Base-by-base conservation (phyloP, 2,888 invertebrate genomes). In the Acanthosepion lycidas region DNA sequence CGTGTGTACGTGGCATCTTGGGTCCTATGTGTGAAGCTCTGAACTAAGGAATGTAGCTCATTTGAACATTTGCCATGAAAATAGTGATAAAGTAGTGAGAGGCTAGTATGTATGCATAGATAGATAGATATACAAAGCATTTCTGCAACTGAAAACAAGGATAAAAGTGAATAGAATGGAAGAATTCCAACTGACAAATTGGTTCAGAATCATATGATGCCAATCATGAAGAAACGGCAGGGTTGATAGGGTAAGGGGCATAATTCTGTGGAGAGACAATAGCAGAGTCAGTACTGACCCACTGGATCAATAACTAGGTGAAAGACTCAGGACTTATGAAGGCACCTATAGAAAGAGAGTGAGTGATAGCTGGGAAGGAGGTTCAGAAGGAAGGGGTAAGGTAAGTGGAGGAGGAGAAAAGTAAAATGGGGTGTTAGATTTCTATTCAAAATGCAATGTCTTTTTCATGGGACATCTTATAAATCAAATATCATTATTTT, bases 141-240 rank as follows among this genome's bases (percentile, higher is more conserved):
- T 33, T 78, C n/a, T 15, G n/a, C 12, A 78, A n/a, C n/a, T 78
- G 15, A 64, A 23, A 64, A 78, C n/a, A n/a, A 78, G 9, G 28
- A 78, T 78, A n/a, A 78, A 78, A 78, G 78, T n/a, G 78, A n/a
- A 78, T 78, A 78, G n/a, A 78, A 78, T 78, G 78, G 78, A 78
- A 78, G 78, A 78, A 78, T 78, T 78, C 78, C 78, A 78, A 78
- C 78, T 78, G 78, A 78, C 78, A 78, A 78, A 78, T 78, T 78
- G 78, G 78, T 78, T 78, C 78, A 78, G 78, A 78, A 78, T 78
- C 78, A 78, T 78, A 78, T 78, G 78, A 78, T 78, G 78, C 78
- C 78, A 78, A 78, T 78, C 78, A 78, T 33, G 78, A n/a, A 78
- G 78, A 78, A n/a, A 78, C 15, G n/a, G 78, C n/a, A 78, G 78